phyloP scores from a whole-genome alignment of 1,140 invertebrate species.

The Drosophila truncata region DNA sequence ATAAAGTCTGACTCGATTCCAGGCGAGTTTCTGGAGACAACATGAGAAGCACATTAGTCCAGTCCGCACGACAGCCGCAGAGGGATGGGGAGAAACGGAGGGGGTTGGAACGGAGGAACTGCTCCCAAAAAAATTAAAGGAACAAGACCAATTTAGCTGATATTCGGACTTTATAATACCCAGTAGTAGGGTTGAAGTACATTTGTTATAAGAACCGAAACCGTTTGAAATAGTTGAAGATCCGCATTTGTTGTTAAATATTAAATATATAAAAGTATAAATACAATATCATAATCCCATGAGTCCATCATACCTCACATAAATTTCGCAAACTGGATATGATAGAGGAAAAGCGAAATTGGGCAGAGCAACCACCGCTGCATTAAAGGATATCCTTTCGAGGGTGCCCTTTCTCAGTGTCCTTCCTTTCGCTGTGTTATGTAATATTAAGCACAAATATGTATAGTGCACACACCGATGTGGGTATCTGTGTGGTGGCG shows the following conservation, averaged over 20 bases:
- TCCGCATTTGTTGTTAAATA: neutral
- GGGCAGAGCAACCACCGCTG: slow-evolving; percentile 19
- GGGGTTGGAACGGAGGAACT: slow-evolving; percentile 14
- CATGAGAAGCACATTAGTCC: slow-evolving; percentile 80
- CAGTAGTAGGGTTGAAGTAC: neutral
- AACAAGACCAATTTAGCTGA: neutral
- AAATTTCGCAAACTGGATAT: neutral
- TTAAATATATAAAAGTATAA: neutral
- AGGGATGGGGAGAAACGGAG: slow-evolving; percentile 16
- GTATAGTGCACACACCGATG: slow-evolving; percentile 19
- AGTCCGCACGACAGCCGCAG: slow-evolving; percentile 52
- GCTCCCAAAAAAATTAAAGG: slow-evolving; percentile 35
- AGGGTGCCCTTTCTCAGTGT: slow-evolving; percentile 56
- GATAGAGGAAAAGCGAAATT: neutral
- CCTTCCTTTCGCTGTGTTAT: slow-evolving; percentile 51
- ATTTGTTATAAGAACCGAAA: neutral
- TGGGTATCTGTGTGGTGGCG: slow-evolving; percentile 24
- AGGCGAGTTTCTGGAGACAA: slow-evolving; percentile 57
- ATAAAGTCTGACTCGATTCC: slow-evolving; percentile 57
- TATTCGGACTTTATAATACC: neutral
- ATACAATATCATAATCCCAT: neutral
- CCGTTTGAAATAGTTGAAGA: neutral
- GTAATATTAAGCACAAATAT: slow-evolving; percentile 73
- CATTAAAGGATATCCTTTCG: slow-evolving; percentile 65
- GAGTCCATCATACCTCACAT: neutral